Evolutionary conservation across 1,140 invertebrate species (phyloP), one percentile per base, ranked within the genome.

Genomic region (Papilio polyxenes): DNA sequence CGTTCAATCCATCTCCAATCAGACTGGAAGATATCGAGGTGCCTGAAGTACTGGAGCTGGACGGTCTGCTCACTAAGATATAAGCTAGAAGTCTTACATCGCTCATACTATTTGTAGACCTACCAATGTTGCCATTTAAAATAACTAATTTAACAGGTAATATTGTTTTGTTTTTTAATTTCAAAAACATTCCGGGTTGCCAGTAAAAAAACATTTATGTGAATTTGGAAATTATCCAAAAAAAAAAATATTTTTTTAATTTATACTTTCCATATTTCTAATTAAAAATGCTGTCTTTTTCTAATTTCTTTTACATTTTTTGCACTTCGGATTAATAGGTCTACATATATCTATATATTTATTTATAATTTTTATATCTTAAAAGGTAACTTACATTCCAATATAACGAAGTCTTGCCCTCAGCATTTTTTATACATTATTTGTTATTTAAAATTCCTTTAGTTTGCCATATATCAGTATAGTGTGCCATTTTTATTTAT

Each of bases 21-120:
- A 96, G 97, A 72, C 95, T 99, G 65, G 98, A 99, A 92, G 97
- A 98, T 79, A 97, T 99, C 83, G 97, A 98, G 84, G 95, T 99
- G 87, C 98, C 99, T 1, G 96, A 97, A 84, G 95, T 96, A 51
- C 92, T 98, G 48, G 96, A 97, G 83, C 92, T 98, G 80, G 92
- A 95, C 48, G 95, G 95, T 65, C 87, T 95, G 72, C 92, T 96
- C 75, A 95, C 91, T 75, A 96, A 96, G 87, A 95, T 95, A 82
- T 96, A 95, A 94, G 77, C 20, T 31, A 31, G 23, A 31, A 31
- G n/a, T 3, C 11, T 10, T 31, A 31, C 23, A 31, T 79, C 40
- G 20, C 31, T 62, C 77, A n/a, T 78, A 3, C 15, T 49, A 76
- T 1, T 3, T 56, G 77, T 79, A 79, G 53, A 79, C 77, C n/a